Conservation (phyloP, 1,140 invertebrate genomes). For the Artemia franciscana region DNA sequence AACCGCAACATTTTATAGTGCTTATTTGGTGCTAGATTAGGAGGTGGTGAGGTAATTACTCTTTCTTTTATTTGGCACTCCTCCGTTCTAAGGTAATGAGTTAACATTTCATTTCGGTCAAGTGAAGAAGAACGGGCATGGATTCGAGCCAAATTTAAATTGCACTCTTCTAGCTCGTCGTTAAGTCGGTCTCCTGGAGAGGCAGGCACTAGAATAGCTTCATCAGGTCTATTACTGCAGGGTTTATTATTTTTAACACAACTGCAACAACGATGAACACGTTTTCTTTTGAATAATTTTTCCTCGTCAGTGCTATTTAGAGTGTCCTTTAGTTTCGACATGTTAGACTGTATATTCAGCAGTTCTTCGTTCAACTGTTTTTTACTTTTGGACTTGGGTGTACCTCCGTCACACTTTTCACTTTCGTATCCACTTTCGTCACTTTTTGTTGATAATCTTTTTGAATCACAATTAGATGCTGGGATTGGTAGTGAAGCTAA, state of each 20-base stretch:
- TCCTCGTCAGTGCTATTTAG: neutral
- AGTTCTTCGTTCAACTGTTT: neutral
- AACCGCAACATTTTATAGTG: slow-evolving; percentile 36
- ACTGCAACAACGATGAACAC: neutral
- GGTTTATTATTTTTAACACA: neutral
- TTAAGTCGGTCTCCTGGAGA: neutral
- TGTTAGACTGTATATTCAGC: neutral
- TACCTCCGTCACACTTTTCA: neutral
- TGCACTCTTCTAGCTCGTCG: neutral
- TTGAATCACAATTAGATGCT: neutral
- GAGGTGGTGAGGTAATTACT: slow-evolving; percentile 7
- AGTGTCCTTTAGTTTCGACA: neutral
- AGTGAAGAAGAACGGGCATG: slow-evolving; percentile 2
- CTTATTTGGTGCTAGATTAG: slow-evolving; percentile 9
- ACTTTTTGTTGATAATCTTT: neutral
- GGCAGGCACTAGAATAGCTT: neutral
- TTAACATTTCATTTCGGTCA: neutral
- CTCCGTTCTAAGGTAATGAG: neutral
- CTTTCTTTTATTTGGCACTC: neutral
- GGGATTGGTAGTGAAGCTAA: neutral
- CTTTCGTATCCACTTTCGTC: neutral
- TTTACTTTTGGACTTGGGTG: neutral
- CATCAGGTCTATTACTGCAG: neutral
- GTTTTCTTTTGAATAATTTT: neutral
- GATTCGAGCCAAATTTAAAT: neutral